A percentile compares a stretch with the other conserved stretches of the same genome.
phyloP scores from a whole-genome alignment of 2,888 invertebrate genomes.

The Cylindroiulus punctatus region DNA sequence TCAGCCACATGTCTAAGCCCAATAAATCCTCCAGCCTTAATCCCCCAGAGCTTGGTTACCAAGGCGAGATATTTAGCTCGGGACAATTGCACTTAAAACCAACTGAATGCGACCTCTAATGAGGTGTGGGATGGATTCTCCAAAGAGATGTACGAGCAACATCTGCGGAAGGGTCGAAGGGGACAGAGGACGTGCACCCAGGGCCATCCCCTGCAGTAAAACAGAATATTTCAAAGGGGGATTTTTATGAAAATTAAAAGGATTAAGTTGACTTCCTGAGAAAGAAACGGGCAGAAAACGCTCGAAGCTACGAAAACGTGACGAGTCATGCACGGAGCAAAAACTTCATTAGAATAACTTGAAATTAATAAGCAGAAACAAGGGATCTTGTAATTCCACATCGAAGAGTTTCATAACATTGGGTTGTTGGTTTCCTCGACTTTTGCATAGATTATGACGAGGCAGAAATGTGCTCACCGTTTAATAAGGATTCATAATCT shows the following conservation, averaged over 20 bases:
- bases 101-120: slow-evolving; percentile 22
- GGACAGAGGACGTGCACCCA: neutral
- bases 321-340: neutral
- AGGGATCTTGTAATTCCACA: neutral
- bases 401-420: neutral
- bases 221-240: neutral
- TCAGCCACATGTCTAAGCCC: slow-evolving; percentile 1
- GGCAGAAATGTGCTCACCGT: neutral
- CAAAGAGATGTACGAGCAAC: neutral
- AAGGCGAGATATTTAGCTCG: slow-evolving; percentile 19
- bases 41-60: slow-evolving; percentile 1
- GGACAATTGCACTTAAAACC: slow-evolving; percentile 32
- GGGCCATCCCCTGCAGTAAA: neutral
- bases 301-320: neutral
- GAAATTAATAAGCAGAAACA: slow-evolving; percentile 19
- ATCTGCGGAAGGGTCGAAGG: neutral
- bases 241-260: neutral
- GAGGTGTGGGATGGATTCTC: slow-evolving; percentile 32
- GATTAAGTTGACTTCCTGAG: slow-evolving; percentile 19
- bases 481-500: neutral
- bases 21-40: slow-evolving; percentile 8
- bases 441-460: too few relatives aligned
- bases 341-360: slow-evolving; percentile 32
- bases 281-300: neutral
- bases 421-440: too few relatives aligned